Percentiles rank a stretch among this genome's conserved stretches.
Conservation (phyloP, 2,113 vertebrate genomes). For the Xiphorhynchus elegans region DNA sequence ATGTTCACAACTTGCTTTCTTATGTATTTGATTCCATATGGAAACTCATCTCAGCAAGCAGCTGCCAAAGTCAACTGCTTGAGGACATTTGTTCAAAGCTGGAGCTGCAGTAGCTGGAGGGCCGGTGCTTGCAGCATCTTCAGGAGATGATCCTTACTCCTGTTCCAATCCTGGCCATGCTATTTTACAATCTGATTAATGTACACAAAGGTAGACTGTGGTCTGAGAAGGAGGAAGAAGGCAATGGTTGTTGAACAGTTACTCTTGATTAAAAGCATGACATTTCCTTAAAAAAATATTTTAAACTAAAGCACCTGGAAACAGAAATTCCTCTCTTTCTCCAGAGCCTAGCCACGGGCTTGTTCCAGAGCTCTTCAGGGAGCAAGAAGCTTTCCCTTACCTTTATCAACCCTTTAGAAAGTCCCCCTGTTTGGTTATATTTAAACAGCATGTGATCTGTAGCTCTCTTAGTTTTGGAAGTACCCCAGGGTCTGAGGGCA, state of each 20-base stretch:
- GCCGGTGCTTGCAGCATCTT: background rate
- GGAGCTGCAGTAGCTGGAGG: background rate
- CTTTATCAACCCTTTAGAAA: background rate
- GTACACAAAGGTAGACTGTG: background rate
- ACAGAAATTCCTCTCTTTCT: background rate
- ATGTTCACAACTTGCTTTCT: background rate
- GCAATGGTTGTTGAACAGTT: background rate
- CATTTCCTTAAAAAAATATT: background rate
- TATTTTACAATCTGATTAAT: background rate
- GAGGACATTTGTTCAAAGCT: background rate
- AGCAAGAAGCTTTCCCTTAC: background rate
- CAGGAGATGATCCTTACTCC: background rate
- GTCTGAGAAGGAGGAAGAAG: background rate
- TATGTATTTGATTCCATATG: background rate
- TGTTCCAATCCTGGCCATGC: accelerated
- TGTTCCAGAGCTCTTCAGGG: background rate
- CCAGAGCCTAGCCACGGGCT: accelerated
- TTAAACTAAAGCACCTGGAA: background rate
- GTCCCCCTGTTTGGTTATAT: background rate
- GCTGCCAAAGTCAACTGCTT: background rate
- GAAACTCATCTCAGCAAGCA: background rate
- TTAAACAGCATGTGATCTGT: background rate
- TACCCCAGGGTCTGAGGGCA: background rate
- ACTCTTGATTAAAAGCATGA: background rate
- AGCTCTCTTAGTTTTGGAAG: background rate